phyloP scores from a whole-genome alignment of 2,888 invertebrate species.

The Stictocephala bisonia region DNA sequence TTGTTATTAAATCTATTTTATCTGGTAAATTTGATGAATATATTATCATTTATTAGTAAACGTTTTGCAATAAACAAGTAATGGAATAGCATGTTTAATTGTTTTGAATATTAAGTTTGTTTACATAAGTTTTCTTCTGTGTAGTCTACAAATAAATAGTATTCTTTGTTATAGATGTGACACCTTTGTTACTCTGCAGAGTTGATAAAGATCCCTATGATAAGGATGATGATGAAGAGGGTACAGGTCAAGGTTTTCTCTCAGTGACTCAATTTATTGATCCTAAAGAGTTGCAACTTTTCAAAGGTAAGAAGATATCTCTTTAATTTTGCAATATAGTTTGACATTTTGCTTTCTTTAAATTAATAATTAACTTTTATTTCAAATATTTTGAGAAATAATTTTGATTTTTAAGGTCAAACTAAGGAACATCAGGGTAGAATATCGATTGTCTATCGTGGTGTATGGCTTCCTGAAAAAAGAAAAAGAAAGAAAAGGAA shows the following conservation, averaged over 20 bases:
- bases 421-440: slow-evolving; percentile 72
- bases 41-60: too few relatives aligned
- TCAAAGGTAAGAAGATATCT: slow-evolving; percentile 38
- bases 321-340: neutral
- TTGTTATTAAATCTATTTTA: too few relatives aligned
- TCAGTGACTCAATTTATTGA: slow-evolving; percentile 36
- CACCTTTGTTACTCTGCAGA: slow-evolving; percentile 76
- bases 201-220: slow-evolving; percentile 62
- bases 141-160: too few relatives aligned
- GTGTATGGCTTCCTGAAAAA: slow-evolving; percentile 87
- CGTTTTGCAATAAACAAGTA: too few relatives aligned
- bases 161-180: slow-evolving; percentile 71
- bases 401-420: slow-evolving; percentile 66
- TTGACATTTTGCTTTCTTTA: neutral
- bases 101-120: too few relatives aligned
- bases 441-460: slow-evolving; percentile 76
- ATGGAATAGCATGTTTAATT: too few relatives aligned
- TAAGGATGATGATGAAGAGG: slow-evolving; percentile 28
- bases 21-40: too few relatives aligned
- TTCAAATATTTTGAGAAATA: neutral
- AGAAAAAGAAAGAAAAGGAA: slow-evolving; percentile 78
- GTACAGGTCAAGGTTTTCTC: neutral
- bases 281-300: slow-evolving; percentile 42
- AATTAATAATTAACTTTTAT: neutral
- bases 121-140: too few relatives aligned